Evolutionary conservation across 1,140 invertebrate species (phyloP), one percentile per base, ranked within the genome.

Genomic region (Tenebrio molitor): DNA sequence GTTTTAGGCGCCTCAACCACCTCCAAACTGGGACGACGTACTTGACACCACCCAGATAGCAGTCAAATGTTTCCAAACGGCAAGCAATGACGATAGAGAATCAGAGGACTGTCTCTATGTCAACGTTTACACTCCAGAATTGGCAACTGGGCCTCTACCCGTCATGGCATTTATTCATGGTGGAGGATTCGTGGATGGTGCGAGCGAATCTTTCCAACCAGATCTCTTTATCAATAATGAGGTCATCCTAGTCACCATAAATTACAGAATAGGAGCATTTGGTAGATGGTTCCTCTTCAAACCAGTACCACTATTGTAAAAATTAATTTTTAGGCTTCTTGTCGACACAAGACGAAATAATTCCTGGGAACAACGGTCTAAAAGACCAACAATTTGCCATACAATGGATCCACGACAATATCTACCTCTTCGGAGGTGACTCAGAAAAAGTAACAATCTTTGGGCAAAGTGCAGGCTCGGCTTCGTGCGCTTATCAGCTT

Each of bases 81-180:
- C n/a, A n/a, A n/a, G n/a, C n/a, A n/a, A n/a, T n/a, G n/a, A n/a
- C n/a, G n/a, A n/a, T n/a, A n/a, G n/a, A n/a, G 1, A 72, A 19
- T 50, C 65, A 39, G 71, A 72, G 41, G 71, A 72, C 16, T 72
- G 71, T 25, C 29, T 72, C 8, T 72, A 67, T 53, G 8, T 72
- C 4, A 72, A 72, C 41, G 71, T 72, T 29, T 72, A 67, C 14
- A 72, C 65, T 1, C 64, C 64, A 68, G 14, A 15, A 12, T 8
- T 12, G 16, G 7, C 6, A 12, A 44, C n/a, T n/a, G n/a, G n/a
- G 14, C 42, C 12, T 2, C 17, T 50, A 50, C 44, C 44, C 10
- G 91, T 93, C 0, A 86, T 93, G 81, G 86, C 93, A 0, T 93
- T 85, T 81, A 87, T 94, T 21, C 89, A 92, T 79, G 92, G 92